These are phyloP conservation scores for Bradypus variegatus DNA, from an alignment of 2,797 vertebrate species.

Conservation along the genomic window DNA sequence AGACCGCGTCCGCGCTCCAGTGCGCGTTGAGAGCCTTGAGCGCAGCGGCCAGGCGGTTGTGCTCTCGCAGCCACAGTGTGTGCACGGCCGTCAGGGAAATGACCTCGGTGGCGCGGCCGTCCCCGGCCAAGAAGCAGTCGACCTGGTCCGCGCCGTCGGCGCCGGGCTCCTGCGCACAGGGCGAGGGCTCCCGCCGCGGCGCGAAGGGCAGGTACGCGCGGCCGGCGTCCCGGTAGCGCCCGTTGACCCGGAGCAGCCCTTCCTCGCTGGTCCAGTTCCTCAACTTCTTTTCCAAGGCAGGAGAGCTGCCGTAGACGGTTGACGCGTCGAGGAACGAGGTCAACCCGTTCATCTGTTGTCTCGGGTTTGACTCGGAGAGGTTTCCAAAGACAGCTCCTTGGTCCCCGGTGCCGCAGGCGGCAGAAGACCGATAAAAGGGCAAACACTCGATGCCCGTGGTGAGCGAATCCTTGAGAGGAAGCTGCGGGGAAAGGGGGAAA, in stretches of 20 bases:
- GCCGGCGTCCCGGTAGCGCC: constrained; percentile 73
- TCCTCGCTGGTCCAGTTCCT: constrained; percentile 79
- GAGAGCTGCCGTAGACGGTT: constrained; percentile 84
- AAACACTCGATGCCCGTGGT: constrained; percentile 72
- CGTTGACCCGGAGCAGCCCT: constrained; percentile 82
- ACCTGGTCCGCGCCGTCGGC: constrained; percentile 65
- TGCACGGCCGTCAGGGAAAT: constrained; percentile 82
- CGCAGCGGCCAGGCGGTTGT: constrained; percentile 84
- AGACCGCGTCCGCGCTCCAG: constrained; percentile 83
- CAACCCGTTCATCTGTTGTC: constrained; percentile 88
- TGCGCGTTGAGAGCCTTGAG: constrained; percentile 81
- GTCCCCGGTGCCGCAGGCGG: constrained; percentile 74
- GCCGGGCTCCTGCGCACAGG: constrained; percentile 75
- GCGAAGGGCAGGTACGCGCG: constrained; percentile 82
- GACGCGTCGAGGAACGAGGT: constrained; percentile 94
- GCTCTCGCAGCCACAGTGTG: constrained; percentile 90
- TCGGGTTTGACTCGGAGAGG: constrained; percentile 65
- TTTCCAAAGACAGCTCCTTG: constrained; percentile 56
- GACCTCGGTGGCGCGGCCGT: constrained; percentile 86
- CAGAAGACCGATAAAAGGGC: constrained; percentile 86
- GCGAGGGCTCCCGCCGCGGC: constrained; percentile 64
- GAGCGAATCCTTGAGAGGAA: constrained; percentile 63
- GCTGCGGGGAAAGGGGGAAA: constrained; percentile 67
- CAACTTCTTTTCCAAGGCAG: constrained; percentile 71
- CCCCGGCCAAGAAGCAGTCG: constrained; percentile 90